Evolutionary conservation across 1,140 invertebrate species (phyloP).

Genomic region (Drosophila nikananu): DNA sequence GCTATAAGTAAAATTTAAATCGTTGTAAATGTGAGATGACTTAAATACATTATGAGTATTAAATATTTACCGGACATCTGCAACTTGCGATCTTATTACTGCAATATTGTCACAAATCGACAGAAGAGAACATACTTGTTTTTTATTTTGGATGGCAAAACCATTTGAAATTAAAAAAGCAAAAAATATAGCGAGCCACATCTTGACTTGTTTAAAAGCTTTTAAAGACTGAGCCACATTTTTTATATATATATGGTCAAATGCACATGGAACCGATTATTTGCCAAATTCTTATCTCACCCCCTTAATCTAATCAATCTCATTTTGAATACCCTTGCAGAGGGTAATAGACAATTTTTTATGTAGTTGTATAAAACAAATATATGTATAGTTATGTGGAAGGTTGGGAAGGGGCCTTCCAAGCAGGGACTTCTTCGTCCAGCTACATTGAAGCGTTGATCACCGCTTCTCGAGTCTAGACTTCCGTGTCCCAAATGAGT

Average conservation of each 20-base stretch:
- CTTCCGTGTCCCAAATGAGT: no score
- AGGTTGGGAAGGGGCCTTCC: no score
- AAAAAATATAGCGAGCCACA: neutral
- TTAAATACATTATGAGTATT: neutral
- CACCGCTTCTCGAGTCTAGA: no score
- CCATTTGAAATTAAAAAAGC: neutral
- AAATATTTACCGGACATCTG: neutral
- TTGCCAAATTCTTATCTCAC: neutral
- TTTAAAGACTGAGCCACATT: neutral
- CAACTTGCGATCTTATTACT: neutral
- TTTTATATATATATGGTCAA: neutral
- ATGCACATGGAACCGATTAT: neutral
- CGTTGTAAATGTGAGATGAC: neutral
- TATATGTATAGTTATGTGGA: no score
- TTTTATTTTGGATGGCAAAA: neutral
- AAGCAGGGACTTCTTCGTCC: no score
- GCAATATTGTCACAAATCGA: slow-evolving; percentile 8
- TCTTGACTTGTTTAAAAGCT: neutral
- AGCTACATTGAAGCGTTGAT: no score
- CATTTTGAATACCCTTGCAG: neutral
- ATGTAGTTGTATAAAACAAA: no score
- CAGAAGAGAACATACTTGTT: neutral
- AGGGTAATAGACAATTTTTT: neutral
- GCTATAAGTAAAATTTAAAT: neutral
- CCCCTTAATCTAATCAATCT: neutral